Conservation (phyloP, 2,113 vertebrate species). For the Coreoperca whiteheadi region DNA sequence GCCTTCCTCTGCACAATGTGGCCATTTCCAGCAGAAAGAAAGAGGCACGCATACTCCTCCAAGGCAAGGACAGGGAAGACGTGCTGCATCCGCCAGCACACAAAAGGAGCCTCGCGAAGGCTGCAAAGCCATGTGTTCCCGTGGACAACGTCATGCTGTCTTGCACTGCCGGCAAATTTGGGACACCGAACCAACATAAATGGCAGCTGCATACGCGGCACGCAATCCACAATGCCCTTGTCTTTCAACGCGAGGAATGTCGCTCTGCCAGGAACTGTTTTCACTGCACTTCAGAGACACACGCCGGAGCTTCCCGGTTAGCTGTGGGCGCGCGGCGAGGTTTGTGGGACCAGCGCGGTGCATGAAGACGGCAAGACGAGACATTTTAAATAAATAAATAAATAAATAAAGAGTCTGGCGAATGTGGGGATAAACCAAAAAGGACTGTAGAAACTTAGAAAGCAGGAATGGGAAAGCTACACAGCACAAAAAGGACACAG, state of each 20-base stretch:
- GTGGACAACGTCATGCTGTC: constrained; percentile 29
- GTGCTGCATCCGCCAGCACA: constrained; percentile 71
- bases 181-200: neutral
- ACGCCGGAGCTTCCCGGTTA: too few species aligned
- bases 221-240: neutral
- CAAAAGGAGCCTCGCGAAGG: constrained; percentile 70
- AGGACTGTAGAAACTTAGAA: too few species aligned
- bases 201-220: neutral
- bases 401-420: neutral
- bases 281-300: neutral
- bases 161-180: neutral
- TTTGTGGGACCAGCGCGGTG: neutral
- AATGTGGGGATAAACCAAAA: fast-evolving
- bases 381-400: too few species aligned
- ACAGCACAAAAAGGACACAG: fast-evolving
- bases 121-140: constrained; percentile 21
- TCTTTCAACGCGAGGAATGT: neutral
- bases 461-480: neutral
- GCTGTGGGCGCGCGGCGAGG: too few species aligned
- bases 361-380: neutral
- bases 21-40: constrained; percentile 31
- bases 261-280: neutral
- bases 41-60: constrained; percentile 27
- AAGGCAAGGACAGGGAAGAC: constrained; percentile 54
- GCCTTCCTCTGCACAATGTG: constrained; percentile 32